Evolutionary conservation across 2,888 invertebrate species (phyloP).

Genomic region (Phlogophora meticulosa): DNA sequence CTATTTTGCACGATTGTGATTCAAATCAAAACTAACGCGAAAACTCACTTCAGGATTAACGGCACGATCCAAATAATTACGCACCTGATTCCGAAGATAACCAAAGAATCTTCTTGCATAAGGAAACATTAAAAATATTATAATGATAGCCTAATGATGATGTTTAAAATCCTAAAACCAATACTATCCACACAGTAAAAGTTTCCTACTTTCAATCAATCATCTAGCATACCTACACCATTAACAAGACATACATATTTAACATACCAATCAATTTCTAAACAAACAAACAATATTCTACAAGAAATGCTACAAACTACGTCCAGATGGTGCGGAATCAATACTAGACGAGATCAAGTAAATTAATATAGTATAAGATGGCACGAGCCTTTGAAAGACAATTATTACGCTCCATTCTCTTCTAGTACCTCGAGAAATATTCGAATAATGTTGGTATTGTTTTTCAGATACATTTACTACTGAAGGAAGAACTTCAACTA

Average conservation of each 20-base stretch:
- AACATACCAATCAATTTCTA: slow-evolving; percentile 24
- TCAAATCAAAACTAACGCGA: too few species aligned
- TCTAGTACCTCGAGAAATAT: slow-evolving; percentile 5
- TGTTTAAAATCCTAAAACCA: too few species aligned
- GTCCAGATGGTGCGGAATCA: slow-evolving; percentile 7
- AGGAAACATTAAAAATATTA: too few species aligned
- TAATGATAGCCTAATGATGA: too few species aligned
- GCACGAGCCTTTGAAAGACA: slow-evolving; percentile 10
- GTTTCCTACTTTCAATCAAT: not conserved
- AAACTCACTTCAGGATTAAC: too few species aligned
- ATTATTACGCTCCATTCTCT: slow-evolving; percentile 31
- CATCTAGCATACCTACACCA: not conserved
- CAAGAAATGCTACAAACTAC: slow-evolving; percentile 12
- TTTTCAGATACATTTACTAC: slow-evolving; percentile 13
- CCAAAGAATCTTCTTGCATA: not conserved
- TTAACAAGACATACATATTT: slow-evolving; percentile 14
- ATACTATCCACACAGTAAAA: slow-evolving; percentile 15
- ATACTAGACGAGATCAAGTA: slow-evolving; percentile 3
- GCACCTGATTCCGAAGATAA: too few species aligned
- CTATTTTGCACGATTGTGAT: too few species aligned
- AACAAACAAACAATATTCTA: slow-evolving; percentile 43
- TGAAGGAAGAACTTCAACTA: slow-evolving; percentile 1
- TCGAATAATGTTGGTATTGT: slow-evolving; percentile 37
- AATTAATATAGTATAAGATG: slow-evolving; percentile 24
- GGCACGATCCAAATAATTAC: too few species aligned